A percentile compares a stretch with the other conserved stretches of the same genome.
Conservation (phyloP, 2,797 vertebrate species). For the Yasuhikotakia modesta region DNA sequence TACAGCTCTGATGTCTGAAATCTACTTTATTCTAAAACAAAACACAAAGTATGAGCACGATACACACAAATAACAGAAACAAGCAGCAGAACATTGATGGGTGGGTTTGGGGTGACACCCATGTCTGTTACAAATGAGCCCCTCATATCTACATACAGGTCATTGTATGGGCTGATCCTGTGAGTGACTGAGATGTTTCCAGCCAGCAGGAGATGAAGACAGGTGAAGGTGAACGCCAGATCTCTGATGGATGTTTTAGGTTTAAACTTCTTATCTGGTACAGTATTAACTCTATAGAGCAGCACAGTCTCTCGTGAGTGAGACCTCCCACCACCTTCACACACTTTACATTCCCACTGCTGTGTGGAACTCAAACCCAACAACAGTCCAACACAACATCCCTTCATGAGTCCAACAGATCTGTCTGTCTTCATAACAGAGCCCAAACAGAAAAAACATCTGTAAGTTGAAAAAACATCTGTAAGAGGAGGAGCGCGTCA, state of each 20-base stretch:
- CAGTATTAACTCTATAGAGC: conserved; percentile 29
- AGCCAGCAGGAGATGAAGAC: conserved; percentile 56
- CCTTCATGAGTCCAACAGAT: not conserved
- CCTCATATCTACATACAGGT: conserved; percentile 47
- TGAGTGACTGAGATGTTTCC: conserved; percentile 40
- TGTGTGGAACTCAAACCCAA: conserved; percentile 73
- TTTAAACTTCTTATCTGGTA: conserved; percentile 33
- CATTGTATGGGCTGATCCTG: conserved; percentile 47
- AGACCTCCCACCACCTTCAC: conserved; percentile 73
- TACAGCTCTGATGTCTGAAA: not conserved
- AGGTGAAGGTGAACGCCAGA: conserved; percentile 50
- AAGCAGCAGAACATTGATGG: conserved; percentile 9
- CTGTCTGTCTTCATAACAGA: not conserved
- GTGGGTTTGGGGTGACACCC: conserved; percentile 43
- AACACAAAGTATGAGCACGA: not conserved
- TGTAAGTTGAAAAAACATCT: too few relatives aligned
- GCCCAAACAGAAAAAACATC: not conserved
- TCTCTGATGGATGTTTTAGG: conserved; percentile 4
- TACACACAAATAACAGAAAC: conserved; percentile 13
- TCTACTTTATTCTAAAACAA: not conserved
- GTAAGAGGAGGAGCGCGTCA: conserved; percentile 40
- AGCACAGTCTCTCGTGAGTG: conserved; percentile 48
- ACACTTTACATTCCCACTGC: conserved; percentile 72
- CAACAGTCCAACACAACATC: conserved; percentile 50
- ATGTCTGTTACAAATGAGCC: conserved; percentile 47